Conservation (phyloP, 2,113 vertebrate species). For the Sinocyclocheilus maitianheensis region DNA sequence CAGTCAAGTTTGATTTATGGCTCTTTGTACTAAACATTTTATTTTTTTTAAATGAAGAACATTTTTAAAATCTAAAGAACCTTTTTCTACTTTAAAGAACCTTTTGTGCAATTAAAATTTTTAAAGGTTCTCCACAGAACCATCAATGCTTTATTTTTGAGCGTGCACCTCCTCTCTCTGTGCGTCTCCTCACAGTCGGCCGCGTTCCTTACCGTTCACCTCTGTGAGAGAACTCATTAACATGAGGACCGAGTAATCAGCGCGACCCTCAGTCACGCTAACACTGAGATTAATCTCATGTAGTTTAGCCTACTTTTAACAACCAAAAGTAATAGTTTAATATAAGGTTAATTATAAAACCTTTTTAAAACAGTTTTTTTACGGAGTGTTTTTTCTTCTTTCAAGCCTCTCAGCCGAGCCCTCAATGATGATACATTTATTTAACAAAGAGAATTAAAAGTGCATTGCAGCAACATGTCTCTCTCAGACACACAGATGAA, state of each 20-base stretch:
- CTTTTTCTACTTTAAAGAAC: neutral
- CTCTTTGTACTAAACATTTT: too few relatives aligned
- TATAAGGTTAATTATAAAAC: neutral
- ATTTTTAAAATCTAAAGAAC: too few relatives aligned
- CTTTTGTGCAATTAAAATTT: neutral
- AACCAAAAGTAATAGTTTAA: neutral
- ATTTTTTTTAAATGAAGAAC: too few relatives aligned
- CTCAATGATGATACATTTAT: neutral
- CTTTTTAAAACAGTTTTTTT: neutral
- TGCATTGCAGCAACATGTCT: conserved; percentile 13
- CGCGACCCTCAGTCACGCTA: neutral
- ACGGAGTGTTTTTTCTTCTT: neutral
- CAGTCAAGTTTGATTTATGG: neutral
- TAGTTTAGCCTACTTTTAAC: neutral
- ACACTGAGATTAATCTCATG: neutral
- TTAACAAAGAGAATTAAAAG: neutral
- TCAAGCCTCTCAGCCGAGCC: neutral
- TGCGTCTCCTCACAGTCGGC: neutral
- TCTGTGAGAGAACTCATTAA: conserved; percentile 15
- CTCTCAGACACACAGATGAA: neutral
- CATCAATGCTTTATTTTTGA: neutral
- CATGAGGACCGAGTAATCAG: neutral
- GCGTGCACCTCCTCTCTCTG: neutral
- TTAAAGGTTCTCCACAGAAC: too few relatives aligned
- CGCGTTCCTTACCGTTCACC: conserved; percentile 3